Evolutionary conservation across 1,140 invertebrate species (phyloP).

Genomic region (Panagrolaimus sp.): DNA sequence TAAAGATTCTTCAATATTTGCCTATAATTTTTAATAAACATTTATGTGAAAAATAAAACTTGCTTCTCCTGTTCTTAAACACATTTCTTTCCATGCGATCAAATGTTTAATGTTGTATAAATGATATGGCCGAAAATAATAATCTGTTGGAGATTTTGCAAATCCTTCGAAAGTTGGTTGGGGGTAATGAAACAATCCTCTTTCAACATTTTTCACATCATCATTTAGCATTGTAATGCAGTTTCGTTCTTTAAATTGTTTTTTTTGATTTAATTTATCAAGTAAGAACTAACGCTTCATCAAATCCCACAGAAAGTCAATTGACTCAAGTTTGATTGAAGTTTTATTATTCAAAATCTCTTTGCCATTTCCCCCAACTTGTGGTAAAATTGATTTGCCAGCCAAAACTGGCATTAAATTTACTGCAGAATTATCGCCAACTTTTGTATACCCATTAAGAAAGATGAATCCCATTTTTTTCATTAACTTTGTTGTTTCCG

Average conservation of each 20-base stretch:
- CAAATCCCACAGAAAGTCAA: slow-evolving; percentile 29
- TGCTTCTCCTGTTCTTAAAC: slow-evolving; percentile 27
- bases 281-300: slow-evolving; percentile 23
- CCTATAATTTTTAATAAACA: neutral
- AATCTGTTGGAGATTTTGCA: slow-evolving; percentile 40
- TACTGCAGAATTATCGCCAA: slow-evolving; percentile 47
- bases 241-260: slow-evolving; percentile 26
- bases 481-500: slow-evolving; percentile 40
- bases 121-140: slow-evolving; percentile 39
- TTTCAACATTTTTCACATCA: slow-evolving; percentile 33
- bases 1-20: neutral
- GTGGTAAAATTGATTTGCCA: slow-evolving; percentile 13
- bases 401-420: slow-evolving; percentile 44
- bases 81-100: slow-evolving; percentile 16
- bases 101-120: slow-evolving; percentile 28
- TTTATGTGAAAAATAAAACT: neutral
- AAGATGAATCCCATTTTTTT: slow-evolving; percentile 39
- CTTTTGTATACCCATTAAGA: slow-evolving; percentile 47
- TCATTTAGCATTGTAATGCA: slow-evolving; percentile 47
- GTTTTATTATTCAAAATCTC: slow-evolving; percentile 19
- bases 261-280: neutral
- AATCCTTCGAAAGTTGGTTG: slow-evolving; percentile 35
- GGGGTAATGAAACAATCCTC: slow-evolving; percentile 48
- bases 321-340: slow-evolving; percentile 18
- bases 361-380: slow-evolving; percentile 25